Conservation (phyloP, 2,797 vertebrate genomes). For the Acipenser oxyrinchus region DNA sequence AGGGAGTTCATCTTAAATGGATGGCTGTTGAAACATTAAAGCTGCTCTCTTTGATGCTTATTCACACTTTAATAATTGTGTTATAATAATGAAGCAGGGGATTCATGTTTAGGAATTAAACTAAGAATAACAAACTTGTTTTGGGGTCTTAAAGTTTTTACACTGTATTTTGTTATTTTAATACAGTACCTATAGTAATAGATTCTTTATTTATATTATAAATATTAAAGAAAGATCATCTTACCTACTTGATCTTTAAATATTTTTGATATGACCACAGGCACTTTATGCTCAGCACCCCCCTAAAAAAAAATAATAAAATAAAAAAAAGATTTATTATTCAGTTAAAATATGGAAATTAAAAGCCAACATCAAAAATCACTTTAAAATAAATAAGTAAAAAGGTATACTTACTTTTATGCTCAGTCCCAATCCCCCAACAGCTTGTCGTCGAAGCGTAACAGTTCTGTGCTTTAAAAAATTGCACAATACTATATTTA, state of each 20-base stretch:
- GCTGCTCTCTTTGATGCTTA: too few relatives aligned
- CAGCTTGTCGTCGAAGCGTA: constrained; percentile 81
- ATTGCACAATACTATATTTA: constrained; percentile 26
- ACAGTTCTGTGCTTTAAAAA: constrained; percentile 98
- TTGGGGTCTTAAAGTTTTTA: too few relatives aligned
- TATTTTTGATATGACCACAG: constrained; percentile 91
- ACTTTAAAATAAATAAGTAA: constrained; percentile 27
- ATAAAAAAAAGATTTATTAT: background rate
- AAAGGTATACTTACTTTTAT: constrained; percentile 76
- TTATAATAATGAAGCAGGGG: too few relatives aligned
- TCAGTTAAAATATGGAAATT: too few relatives aligned
- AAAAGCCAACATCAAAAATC: background rate
- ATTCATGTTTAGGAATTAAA: too few relatives aligned
- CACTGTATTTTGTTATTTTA: too few relatives aligned
- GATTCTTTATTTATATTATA: too few relatives aligned
- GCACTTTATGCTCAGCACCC: constrained; percentile 85
- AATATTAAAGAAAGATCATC: constrained; percentile 19
- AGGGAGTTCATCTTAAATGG: too few relatives aligned
- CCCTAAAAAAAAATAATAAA: constrained; percentile 64
- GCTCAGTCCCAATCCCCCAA: constrained; percentile 87
- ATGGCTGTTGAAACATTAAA: too few relatives aligned
- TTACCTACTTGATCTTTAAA: constrained; percentile 94
- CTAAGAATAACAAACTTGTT: too few relatives aligned
- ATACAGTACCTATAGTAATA: too few relatives aligned
- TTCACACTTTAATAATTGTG: too few relatives aligned